Conservation (phyloP, 1,140 invertebrate genomes). For the Drosophila ananassae region DNA sequence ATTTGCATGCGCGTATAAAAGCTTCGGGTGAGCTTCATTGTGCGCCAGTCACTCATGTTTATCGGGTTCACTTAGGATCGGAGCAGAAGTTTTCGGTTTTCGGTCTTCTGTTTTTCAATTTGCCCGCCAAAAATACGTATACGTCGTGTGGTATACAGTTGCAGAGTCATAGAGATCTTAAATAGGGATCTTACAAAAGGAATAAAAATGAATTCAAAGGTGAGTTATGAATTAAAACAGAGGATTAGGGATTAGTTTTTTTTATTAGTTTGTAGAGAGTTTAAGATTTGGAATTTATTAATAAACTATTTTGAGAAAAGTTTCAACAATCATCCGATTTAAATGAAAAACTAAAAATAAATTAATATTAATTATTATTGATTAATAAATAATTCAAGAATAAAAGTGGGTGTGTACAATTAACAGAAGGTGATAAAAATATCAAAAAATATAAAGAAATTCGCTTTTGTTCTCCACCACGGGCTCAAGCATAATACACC, state of each 20-base stretch:
- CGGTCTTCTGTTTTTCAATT: slow-evolving; percentile 5
- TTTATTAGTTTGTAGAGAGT: neutral
- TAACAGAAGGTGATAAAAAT: slow-evolving; percentile 61
- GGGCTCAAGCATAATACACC: slow-evolving; percentile 49
- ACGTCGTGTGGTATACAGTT: slow-evolving; percentile 50
- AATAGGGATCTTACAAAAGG: slow-evolving; percentile 9
- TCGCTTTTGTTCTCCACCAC: slow-evolving; percentile 71
- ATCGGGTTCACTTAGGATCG: slow-evolving; percentile 51
- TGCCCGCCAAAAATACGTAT: slow-evolving; percentile 66
- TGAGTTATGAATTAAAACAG: slow-evolving; percentile 12
- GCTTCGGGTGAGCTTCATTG: slow-evolving; percentile 60
- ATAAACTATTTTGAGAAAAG: too few species aligned
- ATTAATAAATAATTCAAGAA: slow-evolving; percentile 5
- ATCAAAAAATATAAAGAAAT: slow-evolving; percentile 51
- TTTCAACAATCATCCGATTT: neutral
- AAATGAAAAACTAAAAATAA: slow-evolving; percentile 1
- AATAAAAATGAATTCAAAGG: slow-evolving; percentile 37
- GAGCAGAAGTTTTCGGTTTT: slow-evolving; percentile 24
- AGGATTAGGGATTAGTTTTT: neutral
- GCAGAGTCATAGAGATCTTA: neutral
- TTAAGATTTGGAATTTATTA: neutral
- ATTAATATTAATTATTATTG: neutral
- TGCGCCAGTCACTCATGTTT: slow-evolving; percentile 50
- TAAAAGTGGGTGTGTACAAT: slow-evolving; percentile 51
- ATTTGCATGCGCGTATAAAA: slow-evolving; percentile 70